Evolutionary conservation across 1,140 invertebrate genomes (phyloP), one percentile per base, ranked within the genome.

Genomic region (Vanessa atalanta): DNA sequence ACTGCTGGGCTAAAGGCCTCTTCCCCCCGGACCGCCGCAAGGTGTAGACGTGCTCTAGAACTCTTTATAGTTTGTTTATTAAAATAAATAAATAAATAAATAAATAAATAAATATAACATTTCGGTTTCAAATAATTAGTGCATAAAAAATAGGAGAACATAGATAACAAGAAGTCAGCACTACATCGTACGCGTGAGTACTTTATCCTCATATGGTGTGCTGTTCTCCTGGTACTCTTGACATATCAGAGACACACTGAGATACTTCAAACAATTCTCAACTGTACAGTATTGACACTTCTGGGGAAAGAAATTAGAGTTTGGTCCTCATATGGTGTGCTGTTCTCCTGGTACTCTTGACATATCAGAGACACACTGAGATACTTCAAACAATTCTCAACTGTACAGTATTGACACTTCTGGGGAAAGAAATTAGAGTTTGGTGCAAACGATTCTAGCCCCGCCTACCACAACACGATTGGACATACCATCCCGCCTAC

Each of bases 21-120:
- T 70, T 70, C 55, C 68, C 68, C 57, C 43, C 68, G 68, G 68
- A 70, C 55, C 57, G 20, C 68, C 57, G 68, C 7, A 70, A 15
- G 57, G 68, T 70, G 68, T 50, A 70, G 68, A 70, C 68, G 68
- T 70, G 57, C 61, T 63, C n/a, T 61, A 55, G 12, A 55, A 55
- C 12, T 12, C 57, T 15, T 61, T 61, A 26, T 26, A 47, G 23
- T 47, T 15, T 70, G 11, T 20, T 23, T 60, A 23, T 31, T 61
- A 9, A 70, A 70, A 16, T 13, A 26, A 37, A 20, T 63, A 15
- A 63, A 63, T 26, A 37, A 51, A 51, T 15, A 13, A n/a, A n/a
- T n/a, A n/a, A n/a, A n/a, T n/a, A n/a, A n/a, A n/a, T n/a, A n/a
- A n/a, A n/a, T 63, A 14, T 37, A 63, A 43, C 31, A 14, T 43